phyloP scores from a whole-genome alignment of 2,797 vertebrate genomes.

The Semotilus atromaculatus region DNA sequence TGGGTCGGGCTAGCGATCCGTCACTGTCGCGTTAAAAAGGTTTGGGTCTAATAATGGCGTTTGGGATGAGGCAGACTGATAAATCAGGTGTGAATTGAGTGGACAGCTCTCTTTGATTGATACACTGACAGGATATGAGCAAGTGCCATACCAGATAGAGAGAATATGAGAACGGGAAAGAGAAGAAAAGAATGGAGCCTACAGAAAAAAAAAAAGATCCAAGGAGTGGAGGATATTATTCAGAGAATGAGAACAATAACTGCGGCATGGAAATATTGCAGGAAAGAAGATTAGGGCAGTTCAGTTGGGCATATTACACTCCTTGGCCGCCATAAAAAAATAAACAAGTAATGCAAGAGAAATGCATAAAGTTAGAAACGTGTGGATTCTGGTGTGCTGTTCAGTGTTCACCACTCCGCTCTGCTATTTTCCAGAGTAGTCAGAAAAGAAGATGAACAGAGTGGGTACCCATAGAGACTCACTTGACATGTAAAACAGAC shows the following conservation, averaged over 20 bases:
- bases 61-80: slow-evolving; percentile 89
- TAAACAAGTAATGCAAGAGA: slow-evolving; percentile 62
- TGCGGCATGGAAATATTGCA: slow-evolving; percentile 88
- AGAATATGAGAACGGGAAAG: slow-evolving; percentile 79
- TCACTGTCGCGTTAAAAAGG: slow-evolving; percentile 94
- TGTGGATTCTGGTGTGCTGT: slow-evolving; percentile 60
- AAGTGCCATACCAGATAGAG: slow-evolving; percentile 80
- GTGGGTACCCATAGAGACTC: slow-evolving; percentile 72
- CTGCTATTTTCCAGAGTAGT: slow-evolving; percentile 57
- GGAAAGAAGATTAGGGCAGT: slow-evolving; percentile 88
- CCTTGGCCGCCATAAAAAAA: slow-evolving; percentile 48
- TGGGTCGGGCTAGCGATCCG: slow-evolving; percentile 88
- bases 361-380: slow-evolving; percentile 75
- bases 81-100: slow-evolving; percentile 99
- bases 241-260: slow-evolving; percentile 95
- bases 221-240: slow-evolving; percentile 92
- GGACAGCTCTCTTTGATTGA: slow-evolving; percentile 99
- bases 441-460: slow-evolving; percentile 64
- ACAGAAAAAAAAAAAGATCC: slow-evolving; percentile 72
- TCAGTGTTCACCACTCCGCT: slow-evolving; percentile 41
- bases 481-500: slow-evolving; percentile 81
- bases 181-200: slow-evolving; percentile 16
- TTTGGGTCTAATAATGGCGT: slow-evolving; percentile 94
- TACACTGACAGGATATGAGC: slow-evolving; percentile 96
- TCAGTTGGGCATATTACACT: slow-evolving; percentile 79